Conservation (phyloP, 37 sponge, comb jelly and placozoan genomes). For the Dysidea cf. avara region DNA sequence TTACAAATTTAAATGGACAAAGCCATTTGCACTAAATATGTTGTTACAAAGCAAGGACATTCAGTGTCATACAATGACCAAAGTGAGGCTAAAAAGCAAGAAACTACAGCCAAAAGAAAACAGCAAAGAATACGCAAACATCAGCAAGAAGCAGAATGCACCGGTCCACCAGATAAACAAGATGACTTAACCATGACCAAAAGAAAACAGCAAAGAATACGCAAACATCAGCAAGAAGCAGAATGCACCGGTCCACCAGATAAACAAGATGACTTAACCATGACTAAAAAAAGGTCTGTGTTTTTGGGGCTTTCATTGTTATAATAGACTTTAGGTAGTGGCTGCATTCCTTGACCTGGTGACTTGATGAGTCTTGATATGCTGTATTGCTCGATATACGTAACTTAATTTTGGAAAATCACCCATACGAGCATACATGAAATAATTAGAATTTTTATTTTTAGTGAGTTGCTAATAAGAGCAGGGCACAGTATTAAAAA, state of each 20-base stretch:
- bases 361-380: no score
- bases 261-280: not conserved
- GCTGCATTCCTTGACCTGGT: no score
- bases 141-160: not conserved
- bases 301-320: no score
- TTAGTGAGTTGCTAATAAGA: no score
- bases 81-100: not conserved
- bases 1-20: conserved; percentile 12
- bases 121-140: not conserved
- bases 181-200: no score
- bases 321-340: no score
- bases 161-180: conserved; percentile 13
- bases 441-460: no score
- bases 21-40: conserved; percentile 7
- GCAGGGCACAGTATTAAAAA: no score
- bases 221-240: not conserved
- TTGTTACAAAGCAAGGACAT: conserved; percentile 1
- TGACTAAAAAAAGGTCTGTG: no score
- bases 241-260: conserved; percentile 4
- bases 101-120: not conserved
- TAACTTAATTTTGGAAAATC: no score
- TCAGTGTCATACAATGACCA: conserved; percentile 1
- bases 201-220: not conserved
- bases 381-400: no score
- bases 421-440: no score